phyloP scores from a whole-genome alignment of 2,113 vertebrate genomes.

The Gallinago undulata region DNA sequence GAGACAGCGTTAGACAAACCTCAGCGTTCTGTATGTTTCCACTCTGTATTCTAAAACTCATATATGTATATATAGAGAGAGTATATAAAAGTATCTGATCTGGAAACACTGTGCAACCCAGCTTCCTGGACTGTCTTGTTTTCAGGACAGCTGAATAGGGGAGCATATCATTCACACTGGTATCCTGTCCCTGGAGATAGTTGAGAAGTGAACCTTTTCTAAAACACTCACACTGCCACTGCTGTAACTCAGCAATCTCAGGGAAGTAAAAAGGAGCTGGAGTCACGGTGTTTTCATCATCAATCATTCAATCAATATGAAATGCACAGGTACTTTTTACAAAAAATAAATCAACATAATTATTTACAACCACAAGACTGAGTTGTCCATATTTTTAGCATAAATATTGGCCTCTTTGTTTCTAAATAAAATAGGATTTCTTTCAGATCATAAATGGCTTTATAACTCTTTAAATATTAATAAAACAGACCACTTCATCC shows the following conservation, averaged over 20 bases:
- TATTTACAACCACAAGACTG: neutral
- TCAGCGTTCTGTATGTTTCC: neutral
- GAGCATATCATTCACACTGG: neutral
- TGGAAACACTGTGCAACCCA: neutral
- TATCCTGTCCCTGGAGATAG: neutral
- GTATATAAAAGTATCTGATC: neutral
- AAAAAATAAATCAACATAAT: neutral
- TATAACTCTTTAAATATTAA: neutral
- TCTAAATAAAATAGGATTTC: neutral
- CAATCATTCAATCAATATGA: neutral
- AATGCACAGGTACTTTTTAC: neutral
- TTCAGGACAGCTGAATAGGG: neutral
- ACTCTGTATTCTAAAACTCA: neutral
- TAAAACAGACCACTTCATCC: neutral
- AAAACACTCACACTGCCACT: neutral
- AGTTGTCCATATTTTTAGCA: neutral
- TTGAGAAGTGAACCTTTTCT: neutral
- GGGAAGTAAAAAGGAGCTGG: neutral
- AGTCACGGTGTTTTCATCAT: accelerated
- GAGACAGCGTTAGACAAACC: neutral
- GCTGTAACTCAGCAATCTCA: neutral
- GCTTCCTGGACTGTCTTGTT: neutral
- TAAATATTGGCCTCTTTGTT: neutral
- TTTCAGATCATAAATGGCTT: neutral
- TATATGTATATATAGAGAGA: neutral